These are phyloP conservation scores for Saccopteryx bilineata DNA, from an alignment of 2,113 vertebrate genomes.

Conservation along the genomic window DNA sequence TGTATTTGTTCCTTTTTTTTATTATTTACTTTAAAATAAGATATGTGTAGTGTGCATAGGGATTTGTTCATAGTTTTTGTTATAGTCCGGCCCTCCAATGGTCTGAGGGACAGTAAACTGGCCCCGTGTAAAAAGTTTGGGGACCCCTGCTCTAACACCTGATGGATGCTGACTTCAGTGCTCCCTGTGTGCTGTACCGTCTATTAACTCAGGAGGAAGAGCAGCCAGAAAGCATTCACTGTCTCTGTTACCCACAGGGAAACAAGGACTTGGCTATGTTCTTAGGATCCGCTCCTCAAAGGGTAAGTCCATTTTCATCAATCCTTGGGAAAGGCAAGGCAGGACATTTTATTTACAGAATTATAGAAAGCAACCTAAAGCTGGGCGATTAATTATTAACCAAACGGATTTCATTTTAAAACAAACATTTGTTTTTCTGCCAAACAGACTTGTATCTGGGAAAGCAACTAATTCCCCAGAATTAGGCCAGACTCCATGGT, in stretches of 20 bases:
- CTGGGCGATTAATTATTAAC: slow-evolving; percentile 69
- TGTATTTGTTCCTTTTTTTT: too few relatives aligned
- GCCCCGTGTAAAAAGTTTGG: too few relatives aligned
- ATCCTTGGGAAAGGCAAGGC: background rate
- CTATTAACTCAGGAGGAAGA: slow-evolving; percentile 51
- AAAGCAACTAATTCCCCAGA: slow-evolving; percentile 68
- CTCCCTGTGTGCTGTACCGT: background rate
- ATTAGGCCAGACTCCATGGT: slow-evolving; percentile 62
- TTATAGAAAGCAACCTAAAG: slow-evolving; percentile 57
- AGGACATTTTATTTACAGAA: slow-evolving; percentile 61
- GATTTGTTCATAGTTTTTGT: too few relatives aligned
- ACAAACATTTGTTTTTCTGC: slow-evolving; percentile 74
- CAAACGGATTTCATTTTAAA: slow-evolving; percentile 77
- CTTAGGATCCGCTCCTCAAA: slow-evolving; percentile 32
- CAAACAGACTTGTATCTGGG: slow-evolving; percentile 79
- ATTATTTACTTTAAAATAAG: too few relatives aligned
- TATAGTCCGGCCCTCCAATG: too few relatives aligned
- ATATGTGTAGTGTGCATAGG: too few relatives aligned
- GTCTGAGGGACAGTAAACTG: too few relatives aligned
- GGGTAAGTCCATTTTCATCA: background rate
- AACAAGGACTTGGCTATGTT: background rate
- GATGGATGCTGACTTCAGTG: background rate
- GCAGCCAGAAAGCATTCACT: background rate
- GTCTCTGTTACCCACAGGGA: background rate
- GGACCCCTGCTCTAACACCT: background rate